phyloP scores from a whole-genome alignment of 2,888 invertebrate genomes.

The Microdon myrmicae region DNA sequence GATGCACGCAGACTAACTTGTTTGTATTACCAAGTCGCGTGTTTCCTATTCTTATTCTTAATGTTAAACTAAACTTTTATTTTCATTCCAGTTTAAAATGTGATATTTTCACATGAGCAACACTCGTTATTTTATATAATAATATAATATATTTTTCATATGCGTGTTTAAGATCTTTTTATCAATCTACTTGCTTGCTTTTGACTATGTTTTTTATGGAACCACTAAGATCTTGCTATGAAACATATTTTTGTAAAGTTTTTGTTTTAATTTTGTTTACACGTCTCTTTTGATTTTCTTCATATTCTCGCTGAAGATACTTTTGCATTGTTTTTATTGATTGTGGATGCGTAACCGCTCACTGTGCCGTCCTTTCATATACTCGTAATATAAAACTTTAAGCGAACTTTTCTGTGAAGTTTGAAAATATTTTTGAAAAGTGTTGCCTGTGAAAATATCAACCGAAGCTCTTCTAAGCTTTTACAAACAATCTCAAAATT shows the following conservation, averaged over 20 bases:
- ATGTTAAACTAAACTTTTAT: too few species aligned
- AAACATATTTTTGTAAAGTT: constrained; percentile 8
- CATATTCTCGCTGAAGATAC: constrained; percentile 27
- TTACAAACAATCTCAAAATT: constrained; percentile 65
- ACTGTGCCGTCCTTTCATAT: constrained; percentile 23
- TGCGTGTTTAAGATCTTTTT: too few species aligned
- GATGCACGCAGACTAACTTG: too few species aligned
- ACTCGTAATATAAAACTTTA: constrained; percentile 8
- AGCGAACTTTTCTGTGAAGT: constrained; percentile 4
- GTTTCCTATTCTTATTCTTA: too few species aligned
- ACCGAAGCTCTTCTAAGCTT: constrained; percentile 66
- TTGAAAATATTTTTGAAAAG: constrained; percentile 38
- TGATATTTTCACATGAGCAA: constrained; percentile 51
- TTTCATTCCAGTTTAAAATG: too few species aligned
- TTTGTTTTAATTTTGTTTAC: constrained; percentile 4
- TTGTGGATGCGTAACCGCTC: constrained; percentile 21
- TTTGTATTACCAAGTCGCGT: too few species aligned
- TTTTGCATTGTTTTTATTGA: constrained; percentile 28
- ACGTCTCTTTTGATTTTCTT: constrained; percentile 11
- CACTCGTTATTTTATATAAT: constrained; percentile 21
- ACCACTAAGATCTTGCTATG: constrained; percentile 21
- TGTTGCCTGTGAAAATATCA: constrained; percentile 66
- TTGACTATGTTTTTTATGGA: constrained; percentile 13
- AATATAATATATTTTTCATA: constrained; percentile 1
- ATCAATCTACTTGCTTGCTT: constrained; percentile 30